phyloP scores from a whole-genome alignment of 2,113 vertebrate species.

The Thalassarche chlororhynchos region DNA sequence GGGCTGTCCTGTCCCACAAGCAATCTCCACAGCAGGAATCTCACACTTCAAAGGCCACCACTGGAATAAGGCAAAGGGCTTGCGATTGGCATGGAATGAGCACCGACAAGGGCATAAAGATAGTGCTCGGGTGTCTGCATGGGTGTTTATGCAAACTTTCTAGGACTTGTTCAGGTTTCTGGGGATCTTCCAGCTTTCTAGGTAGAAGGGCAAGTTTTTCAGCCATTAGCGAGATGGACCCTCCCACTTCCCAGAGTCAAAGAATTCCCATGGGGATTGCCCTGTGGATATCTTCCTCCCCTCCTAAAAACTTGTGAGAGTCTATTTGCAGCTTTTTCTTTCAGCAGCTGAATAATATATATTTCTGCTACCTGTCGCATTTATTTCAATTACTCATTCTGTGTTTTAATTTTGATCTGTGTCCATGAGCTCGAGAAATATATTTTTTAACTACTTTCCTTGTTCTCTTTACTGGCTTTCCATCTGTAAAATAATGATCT shows the following conservation, averaged over 20 bases:
- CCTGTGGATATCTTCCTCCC: not conserved
- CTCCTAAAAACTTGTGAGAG: not conserved
- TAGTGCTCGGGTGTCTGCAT: not conserved
- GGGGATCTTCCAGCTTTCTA: conserved; percentile 35
- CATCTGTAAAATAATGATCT: conserved; percentile 8
- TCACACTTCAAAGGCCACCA: not conserved
- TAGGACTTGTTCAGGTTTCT: conserved; percentile 7
- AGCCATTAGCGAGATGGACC: not conserved
- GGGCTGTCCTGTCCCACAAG: not conserved
- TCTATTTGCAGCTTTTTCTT: conserved; percentile 3
- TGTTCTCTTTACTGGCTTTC: not conserved
- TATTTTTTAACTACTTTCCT: not conserved
- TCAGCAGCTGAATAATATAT: not conserved
- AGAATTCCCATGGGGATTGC: not conserved
- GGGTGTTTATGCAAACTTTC: not conserved
- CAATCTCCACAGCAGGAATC: not conserved
- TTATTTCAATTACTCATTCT: not conserved
- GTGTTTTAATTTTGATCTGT: not conserved
- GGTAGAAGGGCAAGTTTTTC: conserved; percentile 57
- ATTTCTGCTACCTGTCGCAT: not conserved
- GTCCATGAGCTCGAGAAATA: not conserved
- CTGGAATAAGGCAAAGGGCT: not conserved
- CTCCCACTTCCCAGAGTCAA: not conserved
- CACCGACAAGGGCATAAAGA: not conserved
- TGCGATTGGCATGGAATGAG: not conserved